A percentile compares a stretch with the other conserved stretches of the same genome.
These are phyloP conservation scores for Noctua comes DNA, from an alignment of 2,888 invertebrate species.

Conservation along the genomic window DNA sequence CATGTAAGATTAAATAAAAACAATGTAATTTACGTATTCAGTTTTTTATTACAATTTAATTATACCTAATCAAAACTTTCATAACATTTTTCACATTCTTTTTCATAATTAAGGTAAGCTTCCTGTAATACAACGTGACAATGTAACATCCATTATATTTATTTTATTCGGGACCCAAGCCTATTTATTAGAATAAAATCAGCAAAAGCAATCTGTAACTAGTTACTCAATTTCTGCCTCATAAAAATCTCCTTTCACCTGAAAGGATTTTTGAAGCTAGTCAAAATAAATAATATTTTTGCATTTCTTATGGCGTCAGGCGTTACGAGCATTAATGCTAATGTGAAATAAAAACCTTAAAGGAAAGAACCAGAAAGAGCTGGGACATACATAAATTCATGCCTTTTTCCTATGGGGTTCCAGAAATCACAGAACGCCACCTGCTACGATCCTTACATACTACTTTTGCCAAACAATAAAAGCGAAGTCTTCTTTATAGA, in stretches of 20 bases:
- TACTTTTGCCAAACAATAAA: not conserved
- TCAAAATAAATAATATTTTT: not conserved
- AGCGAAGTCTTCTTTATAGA: not conserved
- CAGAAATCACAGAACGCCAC: not conserved
- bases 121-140: not conserved
- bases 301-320: not conserved
- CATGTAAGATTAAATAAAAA: constrained; percentile 36
- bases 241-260: not conserved
- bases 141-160: not conserved
- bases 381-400: too few relatives aligned
- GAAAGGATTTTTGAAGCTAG: not conserved
- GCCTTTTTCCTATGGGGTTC: too few relatives aligned
- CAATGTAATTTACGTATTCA: not conserved
- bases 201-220: not conserved
- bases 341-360: constrained; percentile 9
- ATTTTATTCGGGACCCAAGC: constrained; percentile 11
- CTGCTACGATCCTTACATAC: too few relatives aligned
- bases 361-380: not conserved
- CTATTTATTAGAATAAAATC: not conserved
- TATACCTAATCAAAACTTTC: constrained; percentile 12
- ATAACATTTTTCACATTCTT: too few relatives aligned
- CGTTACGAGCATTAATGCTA: not conserved
- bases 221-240: not conserved
- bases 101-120: not conserved
- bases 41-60: constrained; percentile 29